Conservation (phyloP, 2,797 vertebrate genomes). For the Eulemur mongoz region DNA sequence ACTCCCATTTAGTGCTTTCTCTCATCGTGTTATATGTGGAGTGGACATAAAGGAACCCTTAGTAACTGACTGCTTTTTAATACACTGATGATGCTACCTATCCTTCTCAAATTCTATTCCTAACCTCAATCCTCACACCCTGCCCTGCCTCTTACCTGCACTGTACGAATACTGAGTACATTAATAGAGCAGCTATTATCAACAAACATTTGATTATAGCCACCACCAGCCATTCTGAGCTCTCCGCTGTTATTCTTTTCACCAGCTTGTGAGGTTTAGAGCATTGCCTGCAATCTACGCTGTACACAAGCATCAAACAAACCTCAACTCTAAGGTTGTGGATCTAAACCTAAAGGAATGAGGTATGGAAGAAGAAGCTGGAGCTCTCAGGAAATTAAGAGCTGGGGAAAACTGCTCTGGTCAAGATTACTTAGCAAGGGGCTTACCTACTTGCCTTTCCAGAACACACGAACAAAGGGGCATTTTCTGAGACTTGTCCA, state of each 20-base stretch:
- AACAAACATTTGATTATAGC: background rate
- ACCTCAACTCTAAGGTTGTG: background rate
- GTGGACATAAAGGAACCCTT: background rate
- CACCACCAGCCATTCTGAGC: background rate
- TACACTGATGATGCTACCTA: background rate
- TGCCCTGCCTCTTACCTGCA: background rate
- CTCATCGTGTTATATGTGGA: background rate
- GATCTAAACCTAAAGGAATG: background rate
- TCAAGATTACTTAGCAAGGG: background rate
- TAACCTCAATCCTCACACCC: background rate
- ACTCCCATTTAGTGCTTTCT: background rate
- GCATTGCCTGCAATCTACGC: background rate
- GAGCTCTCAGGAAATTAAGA: background rate
- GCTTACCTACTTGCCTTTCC: background rate
- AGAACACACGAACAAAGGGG: background rate
- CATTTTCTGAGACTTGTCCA: background rate
- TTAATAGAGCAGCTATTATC: background rate
- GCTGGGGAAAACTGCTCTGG: background rate
- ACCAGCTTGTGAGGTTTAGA: background rate
- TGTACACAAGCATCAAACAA: background rate
- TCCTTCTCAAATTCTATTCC: background rate
- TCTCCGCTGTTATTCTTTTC: background rate
- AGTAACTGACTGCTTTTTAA: background rate
- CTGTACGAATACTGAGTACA: background rate
- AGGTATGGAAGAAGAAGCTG: background rate